A percentile compares a stretch with the other conserved stretches of the same genome.
Conservation (phyloP, 2,797 vertebrate species). For the Cyprinella venusta region DNA sequence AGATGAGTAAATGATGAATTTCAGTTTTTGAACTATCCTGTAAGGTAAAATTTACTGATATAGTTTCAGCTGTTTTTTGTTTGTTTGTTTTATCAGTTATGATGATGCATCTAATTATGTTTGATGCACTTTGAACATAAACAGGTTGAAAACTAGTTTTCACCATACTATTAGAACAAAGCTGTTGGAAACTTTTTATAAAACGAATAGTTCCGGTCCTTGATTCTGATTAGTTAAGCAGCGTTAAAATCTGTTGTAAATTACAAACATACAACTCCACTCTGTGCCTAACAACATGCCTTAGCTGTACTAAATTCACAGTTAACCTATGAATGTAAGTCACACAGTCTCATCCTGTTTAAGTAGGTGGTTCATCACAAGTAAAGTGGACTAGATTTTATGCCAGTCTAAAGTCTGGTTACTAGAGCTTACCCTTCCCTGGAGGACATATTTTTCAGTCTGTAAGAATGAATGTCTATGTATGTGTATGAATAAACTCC, state of each 20-base stretch:
- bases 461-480: conserved; percentile 31
- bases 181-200: background rate
- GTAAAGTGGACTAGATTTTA: background rate
- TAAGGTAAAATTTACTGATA: background rate
- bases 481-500: conserved; percentile 23
- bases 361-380: background rate
- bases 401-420: background rate
- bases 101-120: background rate
- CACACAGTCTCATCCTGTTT: background rate
- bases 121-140: background rate
- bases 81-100: too few species aligned
- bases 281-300: background rate
- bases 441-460: conserved; percentile 10
- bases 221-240: background rate
- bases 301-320: background rate
- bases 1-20: too few species aligned
- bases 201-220: background rate
- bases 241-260: background rate
- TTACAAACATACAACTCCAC: background rate
- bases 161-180: background rate
- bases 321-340: background rate
- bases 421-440: background rate
- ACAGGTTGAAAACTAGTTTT: background rate
- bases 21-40: rapidly evolving
- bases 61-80: background rate